Evolutionary conservation across 2,888 invertebrate species (phyloP), one percentile per base, ranked within the genome.

Genomic region (Netelia melanura): DNA sequence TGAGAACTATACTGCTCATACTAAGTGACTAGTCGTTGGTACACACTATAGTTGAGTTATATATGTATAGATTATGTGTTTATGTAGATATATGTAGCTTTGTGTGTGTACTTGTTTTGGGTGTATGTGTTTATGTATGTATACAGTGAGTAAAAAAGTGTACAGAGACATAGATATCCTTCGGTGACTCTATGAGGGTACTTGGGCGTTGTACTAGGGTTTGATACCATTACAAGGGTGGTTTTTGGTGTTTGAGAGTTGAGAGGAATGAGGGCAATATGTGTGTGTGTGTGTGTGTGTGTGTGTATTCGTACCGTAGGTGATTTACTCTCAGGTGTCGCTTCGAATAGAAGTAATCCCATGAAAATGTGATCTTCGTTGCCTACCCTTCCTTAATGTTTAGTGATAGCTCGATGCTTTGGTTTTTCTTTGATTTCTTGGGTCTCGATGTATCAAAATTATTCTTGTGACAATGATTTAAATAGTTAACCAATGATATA

Each of bases 321-420:
- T 64, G 76, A 23, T 61, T 23, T 23, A 43, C 64, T n/a, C 21
- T 71, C 71, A 48, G 11, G 14, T 48, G 6, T 48, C 10, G 48
- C 48, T 11, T 48, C 48, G 48, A 48, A 48, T 48, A 71, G 30
- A 78, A 76, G 81, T 87, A 87, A 88, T 38, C 85, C 83, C 74
- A 89, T 86, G 86, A 87, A 89, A 89, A 89, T 89, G 83, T 62
- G 38, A 38, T 38, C 38, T 38, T 38, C 38, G 38, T 38, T 38
- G 30, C 8, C 6, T 38, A 38, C 3, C 38, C 38, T 38, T 6
- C 38, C 6, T 6, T 38, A 8, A 38, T 38, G 38, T 38, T 38
- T 6, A 38, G 38, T 38, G 38, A 38, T 38, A 38, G 6, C 38
- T 38, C 38, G 38, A 38, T 6, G 38, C 6, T 38, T 38, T 38